These are phyloP conservation scores for Colius striatus DNA, from an alignment of 2,113 vertebrate species.

Conservation along the genomic window DNA sequence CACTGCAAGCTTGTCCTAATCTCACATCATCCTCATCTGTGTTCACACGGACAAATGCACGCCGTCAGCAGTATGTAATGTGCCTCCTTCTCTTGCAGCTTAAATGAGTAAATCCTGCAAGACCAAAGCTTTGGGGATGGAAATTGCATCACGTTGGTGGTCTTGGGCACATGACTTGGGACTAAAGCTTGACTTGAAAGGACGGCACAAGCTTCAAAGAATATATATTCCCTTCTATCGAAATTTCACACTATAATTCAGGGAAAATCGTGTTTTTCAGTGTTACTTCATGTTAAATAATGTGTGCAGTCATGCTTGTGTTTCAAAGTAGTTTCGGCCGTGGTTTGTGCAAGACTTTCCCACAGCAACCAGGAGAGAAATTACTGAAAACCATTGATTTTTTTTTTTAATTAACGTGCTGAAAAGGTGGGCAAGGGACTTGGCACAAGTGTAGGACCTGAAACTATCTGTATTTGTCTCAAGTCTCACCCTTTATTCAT, in stretches of 20 bases:
- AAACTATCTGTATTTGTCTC: not conserved
- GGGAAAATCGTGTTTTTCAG: not conserved
- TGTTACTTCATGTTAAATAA: not conserved
- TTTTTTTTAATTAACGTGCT: not conserved
- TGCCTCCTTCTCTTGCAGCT: not conserved
- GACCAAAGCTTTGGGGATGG: conserved; percentile 4
- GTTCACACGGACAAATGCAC: not conserved
- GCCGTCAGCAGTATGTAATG: not conserved
- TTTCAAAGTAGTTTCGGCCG: not conserved
- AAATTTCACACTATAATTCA: not conserved
- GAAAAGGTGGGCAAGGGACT: not conserved
- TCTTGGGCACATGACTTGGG: not conserved
- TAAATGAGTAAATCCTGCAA: conserved; percentile 41
- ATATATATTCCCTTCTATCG: not conserved
- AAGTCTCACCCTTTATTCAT: not conserved
- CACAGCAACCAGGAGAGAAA: not conserved
- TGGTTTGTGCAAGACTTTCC: not conserved
- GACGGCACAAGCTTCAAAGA: not conserved
- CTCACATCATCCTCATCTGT: conserved; percentile 52
- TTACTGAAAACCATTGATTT: not conserved
- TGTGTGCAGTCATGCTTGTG: not conserved
- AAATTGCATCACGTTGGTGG: not conserved
- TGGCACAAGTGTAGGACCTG: not conserved
- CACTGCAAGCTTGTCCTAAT: conserved; percentile 44
- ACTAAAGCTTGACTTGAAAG: not conserved